Percentiles rank a stretch among this genome's conserved stretches.
phyloP scores from a whole-genome alignment of 2,888 invertebrate species.

The Rhagophthalmus giganteus region DNA sequence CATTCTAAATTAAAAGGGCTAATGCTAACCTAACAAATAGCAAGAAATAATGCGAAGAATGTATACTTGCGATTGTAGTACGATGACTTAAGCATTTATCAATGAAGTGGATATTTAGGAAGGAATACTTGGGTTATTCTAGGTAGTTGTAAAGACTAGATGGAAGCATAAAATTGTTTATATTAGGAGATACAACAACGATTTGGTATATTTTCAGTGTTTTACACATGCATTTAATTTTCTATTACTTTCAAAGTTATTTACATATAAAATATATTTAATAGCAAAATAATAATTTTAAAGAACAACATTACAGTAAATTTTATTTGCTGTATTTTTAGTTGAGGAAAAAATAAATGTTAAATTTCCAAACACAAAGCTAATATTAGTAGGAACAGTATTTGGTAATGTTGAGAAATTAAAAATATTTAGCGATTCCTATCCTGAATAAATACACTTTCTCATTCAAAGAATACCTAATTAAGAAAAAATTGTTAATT shows the following conservation, averaged over 20 bases:
- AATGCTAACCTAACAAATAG: constrained; percentile 22
- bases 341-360: no score
- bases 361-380: no score
- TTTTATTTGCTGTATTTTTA: no score
- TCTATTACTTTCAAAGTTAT: neutral
- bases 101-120: constrained; percentile 18
- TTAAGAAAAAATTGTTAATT: no score
- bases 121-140: constrained; percentile 23
- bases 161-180: no score
- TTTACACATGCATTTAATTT: constrained; percentile 25
- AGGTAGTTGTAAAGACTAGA: constrained; percentile 28
- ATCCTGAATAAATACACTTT: no score
- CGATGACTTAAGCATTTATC: constrained; percentile 39
- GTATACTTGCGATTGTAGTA: constrained; percentile 49
- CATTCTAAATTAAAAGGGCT: constrained; percentile 15
- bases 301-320: no score
- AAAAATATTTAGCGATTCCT: no score
- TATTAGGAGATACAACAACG: constrained; percentile 7
- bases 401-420: no score
- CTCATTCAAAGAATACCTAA: no score
- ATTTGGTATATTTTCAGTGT: constrained; percentile 20
- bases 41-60: constrained; percentile 35
- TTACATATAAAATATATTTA: constrained; percentile 5
- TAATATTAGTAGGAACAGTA: no score
- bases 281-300: no score